A percentile compares a stretch with the other conserved stretches of the same genome.
These are phyloP conservation scores for Congeria kusceri DNA, from an alignment of 2,888 invertebrate genomes.

Conservation along the genomic window DNA sequence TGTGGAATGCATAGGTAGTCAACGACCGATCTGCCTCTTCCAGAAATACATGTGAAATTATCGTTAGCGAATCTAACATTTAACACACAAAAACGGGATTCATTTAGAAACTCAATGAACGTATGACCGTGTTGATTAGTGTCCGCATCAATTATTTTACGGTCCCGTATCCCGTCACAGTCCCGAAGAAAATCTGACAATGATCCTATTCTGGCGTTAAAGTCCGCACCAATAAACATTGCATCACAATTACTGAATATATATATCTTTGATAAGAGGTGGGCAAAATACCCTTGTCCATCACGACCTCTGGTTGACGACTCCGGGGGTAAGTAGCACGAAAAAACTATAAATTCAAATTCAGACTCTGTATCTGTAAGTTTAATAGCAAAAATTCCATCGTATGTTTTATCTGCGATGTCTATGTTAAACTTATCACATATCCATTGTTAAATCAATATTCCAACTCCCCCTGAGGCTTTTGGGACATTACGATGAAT, in stretches of 20 bases:
- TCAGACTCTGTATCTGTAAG: not conserved
- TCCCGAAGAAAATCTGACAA: no score
- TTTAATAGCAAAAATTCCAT: not conserved
- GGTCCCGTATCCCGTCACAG: not conserved
- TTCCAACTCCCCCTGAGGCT: no score
- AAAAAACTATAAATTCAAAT: not conserved
- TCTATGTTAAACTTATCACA: no score
- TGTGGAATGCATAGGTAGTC: slow-evolving; percentile 5
- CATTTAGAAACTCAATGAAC: no score
- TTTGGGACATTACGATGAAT: no score
- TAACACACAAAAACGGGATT: no score
- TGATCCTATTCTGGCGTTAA: not conserved
- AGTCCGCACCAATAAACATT: slow-evolving; percentile 10
- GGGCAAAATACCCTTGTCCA: not conserved
- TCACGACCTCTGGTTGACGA: slow-evolving; percentile 1
- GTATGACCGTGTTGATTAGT: not conserved
- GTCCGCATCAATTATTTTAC: not conserved
- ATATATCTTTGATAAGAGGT: not conserved
- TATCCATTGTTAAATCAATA: no score
- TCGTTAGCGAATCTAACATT: not conserved
- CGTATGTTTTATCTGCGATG: not conserved
- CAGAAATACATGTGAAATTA: not conserved
- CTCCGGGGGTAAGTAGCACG: not conserved
- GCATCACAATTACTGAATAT: slow-evolving; percentile 1
- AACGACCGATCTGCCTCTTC: not conserved